Evolutionary conservation across 2,888 invertebrate species (phyloP).

Genomic region (Drosophila siamana): DNA sequence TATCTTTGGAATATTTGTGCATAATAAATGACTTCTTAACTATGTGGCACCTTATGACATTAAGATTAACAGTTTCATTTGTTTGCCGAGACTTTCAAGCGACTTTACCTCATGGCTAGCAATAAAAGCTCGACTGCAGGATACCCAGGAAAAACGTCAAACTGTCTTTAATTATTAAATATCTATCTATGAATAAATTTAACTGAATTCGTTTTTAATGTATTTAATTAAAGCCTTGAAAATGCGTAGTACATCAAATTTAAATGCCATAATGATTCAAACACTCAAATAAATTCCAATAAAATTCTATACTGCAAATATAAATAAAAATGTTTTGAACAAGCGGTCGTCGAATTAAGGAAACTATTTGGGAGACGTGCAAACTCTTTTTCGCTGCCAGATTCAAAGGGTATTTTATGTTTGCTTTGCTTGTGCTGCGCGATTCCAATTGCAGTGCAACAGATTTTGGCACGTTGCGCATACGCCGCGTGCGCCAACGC

Average conservation of each 20-base stretch:
- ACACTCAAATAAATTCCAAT: too few species aligned
- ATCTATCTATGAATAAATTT: too few species aligned
- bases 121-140: not conserved
- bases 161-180: too few species aligned
- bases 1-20: not conserved
- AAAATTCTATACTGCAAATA: too few species aligned
- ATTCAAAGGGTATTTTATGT: not conserved
- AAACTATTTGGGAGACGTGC: too few species aligned
- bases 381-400: not conserved
- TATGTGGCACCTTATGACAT: not conserved
- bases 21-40: not conserved
- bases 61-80: not conserved
- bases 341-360: too few species aligned
- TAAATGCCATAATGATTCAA: too few species aligned
- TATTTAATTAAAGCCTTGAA: too few species aligned
- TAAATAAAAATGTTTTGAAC: too few species aligned
- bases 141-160: not conserved
- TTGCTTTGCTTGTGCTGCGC: too few species aligned
- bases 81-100: not conserved
- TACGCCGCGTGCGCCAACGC: constrained; percentile 57
- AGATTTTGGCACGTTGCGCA: constrained; percentile 44
- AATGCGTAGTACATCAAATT: too few species aligned
- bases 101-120: not conserved
- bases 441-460: constrained; percentile 27
- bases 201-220: too few species aligned